Percentiles rank a stretch among this genome's conserved stretches.
These are phyloP conservation scores for Drosophila sordidapex DNA, from an alignment of 2,888 invertebrate species.

Conservation along the genomic window DNA sequence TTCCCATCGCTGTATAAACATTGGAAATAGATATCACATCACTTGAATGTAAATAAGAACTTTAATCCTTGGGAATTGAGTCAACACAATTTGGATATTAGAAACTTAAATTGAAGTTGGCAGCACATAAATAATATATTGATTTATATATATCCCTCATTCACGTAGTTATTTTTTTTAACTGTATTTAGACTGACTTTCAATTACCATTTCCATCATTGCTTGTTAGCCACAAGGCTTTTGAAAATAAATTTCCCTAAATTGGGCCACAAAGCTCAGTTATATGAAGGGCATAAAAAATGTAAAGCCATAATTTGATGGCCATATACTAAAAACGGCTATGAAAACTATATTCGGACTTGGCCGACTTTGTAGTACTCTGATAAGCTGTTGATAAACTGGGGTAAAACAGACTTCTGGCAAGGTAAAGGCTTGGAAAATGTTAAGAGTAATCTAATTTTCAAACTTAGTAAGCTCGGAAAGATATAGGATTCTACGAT, in stretches of 20 bases:
- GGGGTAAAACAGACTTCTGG: not conserved
- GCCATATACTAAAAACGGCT: not conserved
- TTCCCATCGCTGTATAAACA: not conserved
- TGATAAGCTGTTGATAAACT: not conserved
- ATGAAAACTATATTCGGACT: not conserved
- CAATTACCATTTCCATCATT: conserved; percentile 38
- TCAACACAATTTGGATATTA: not conserved
- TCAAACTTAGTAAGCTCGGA: not conserved
- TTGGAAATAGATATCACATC: not conserved
- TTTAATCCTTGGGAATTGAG: not conserved
- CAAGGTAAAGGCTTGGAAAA: not conserved
- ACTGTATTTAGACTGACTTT: conserved; percentile 9
- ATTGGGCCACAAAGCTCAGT: conserved; percentile 28
- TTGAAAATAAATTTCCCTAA: conserved; percentile 55
- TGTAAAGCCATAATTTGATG: conserved; percentile 27
- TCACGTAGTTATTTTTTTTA: not conserved
- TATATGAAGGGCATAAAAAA: conserved; percentile 37
- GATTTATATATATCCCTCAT: no score
- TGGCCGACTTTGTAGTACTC: not conserved
- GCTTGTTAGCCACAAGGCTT: conserved; percentile 13
- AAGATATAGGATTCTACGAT: not conserved
- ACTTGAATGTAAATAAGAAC: not conserved
- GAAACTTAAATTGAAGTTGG: not conserved
- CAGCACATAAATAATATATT: not conserved
- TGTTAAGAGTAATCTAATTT: not conserved